phyloP scores from a whole-genome alignment of 2,888 invertebrate species.

The Hirtodrosophila alboralis region DNA sequence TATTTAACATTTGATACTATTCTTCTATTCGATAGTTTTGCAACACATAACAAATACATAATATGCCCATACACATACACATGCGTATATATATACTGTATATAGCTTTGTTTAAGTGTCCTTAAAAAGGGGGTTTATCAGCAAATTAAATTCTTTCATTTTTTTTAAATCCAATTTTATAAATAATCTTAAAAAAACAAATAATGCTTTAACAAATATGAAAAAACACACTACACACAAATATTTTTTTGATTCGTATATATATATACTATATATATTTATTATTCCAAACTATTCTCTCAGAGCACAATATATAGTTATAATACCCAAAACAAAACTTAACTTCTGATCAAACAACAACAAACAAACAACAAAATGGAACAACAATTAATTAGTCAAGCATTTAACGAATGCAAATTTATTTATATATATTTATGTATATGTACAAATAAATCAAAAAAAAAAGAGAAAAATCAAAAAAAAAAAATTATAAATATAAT shows the following conservation, averaged over 20 bases:
- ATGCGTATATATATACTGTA: constrained; percentile 18
- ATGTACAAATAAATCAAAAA: constrained; percentile 36
- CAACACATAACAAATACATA: not conserved
- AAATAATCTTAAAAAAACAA: constrained; percentile 14
- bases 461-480: too few relatives aligned
- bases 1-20: too few relatives aligned
- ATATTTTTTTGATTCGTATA: constrained; percentile 48
- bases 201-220: constrained; percentile 20
- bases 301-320: constrained; percentile 47
- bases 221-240: constrained; percentile 8
- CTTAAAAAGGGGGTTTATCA: constrained; percentile 74
- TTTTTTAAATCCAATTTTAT: constrained; percentile 22
- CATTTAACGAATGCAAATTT: constrained; percentile 43
- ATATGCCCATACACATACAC: constrained; percentile 3
- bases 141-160: not conserved
- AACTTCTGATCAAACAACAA: constrained; percentile 6
- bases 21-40: too few relatives aligned
- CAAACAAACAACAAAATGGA: not conserved
- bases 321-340: constrained; percentile 23
- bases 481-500: constrained; percentile 29
- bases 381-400: constrained; percentile 29
- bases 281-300: constrained; percentile 20
- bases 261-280: constrained; percentile 29
- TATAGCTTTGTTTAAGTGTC: constrained; percentile 80
- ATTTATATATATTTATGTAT: constrained; percentile 19